Base-by-base conservation (phyloP, 2,888 invertebrate genomes). In the Sarcophaga carnaria region DNA sequence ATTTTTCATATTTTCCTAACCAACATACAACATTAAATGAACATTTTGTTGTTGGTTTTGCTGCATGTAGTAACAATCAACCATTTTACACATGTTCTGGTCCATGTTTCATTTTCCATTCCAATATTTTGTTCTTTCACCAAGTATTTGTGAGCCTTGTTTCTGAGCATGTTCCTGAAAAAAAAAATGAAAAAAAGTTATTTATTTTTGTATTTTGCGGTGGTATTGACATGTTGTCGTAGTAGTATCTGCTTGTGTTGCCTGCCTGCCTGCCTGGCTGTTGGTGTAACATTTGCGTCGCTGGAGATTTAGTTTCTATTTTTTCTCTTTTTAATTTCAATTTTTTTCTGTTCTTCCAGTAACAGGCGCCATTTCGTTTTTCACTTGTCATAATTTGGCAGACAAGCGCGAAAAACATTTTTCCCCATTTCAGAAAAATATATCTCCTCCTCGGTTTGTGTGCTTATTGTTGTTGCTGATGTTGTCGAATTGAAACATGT, bases 371-470 rank as follows among this genome's bases (percentile, higher is more conserved):
- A 82, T 85, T 85, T 78, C 85, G 74, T 78, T 83, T 87, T 88
- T 83, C 72, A 82, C 86, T 87, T 88, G 83, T 88, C 88, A 89
- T 89, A 88, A 89, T 88, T 89, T 89, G 84, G 83, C 88, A 88
- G 88, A 87, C 89, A 88, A 84, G 86, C 87, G 83, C 87, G 81
- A 88, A 88, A 86, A 88, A 83, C 75, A 88, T 85, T 85, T 20
- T 71, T 82, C 60, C 45, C 80, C 59, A 25, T 45, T 25, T 62
- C 59, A 37, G 37, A 8, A 8, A 10, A 37, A 37, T 37, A 2
- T 12, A 27, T 27, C 69, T 17, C 69, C 67, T 47, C 25, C 5
- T 62, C 3, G 10, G 10, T 8, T 22, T n/a, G 62, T 11, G 37
- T 72, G 17, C 27, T 49, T 81, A 76, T 49, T 81, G 69, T 49